Percentiles rank a stretch among this genome's conserved stretches.
These are phyloP conservation scores for Drosophila littoralis DNA, from an alignment of 1,140 invertebrate genomes.

Conservation along the genomic window DNA sequence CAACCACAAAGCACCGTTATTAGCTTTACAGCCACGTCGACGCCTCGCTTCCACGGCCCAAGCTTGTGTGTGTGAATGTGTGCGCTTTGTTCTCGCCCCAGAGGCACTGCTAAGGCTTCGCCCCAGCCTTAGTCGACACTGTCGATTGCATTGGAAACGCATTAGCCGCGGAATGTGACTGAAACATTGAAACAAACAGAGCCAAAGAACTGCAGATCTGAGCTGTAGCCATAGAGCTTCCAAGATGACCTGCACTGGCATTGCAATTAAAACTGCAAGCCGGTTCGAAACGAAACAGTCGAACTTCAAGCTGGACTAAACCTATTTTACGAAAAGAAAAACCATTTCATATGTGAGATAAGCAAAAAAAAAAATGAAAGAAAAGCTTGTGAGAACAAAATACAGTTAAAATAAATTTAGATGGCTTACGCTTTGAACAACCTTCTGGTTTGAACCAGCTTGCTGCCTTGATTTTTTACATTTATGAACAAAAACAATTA, in stretches of 20 bases:
- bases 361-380: no score
- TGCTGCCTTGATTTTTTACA: no score
- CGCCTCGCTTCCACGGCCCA: neutral
- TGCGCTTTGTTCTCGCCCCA: slow-evolving; percentile 63
- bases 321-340: no score
- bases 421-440: no score
- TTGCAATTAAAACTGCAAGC: neutral
- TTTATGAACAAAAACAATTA: no score
- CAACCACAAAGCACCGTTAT: slow-evolving; percentile 75
- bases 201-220: neutral
- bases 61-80: slow-evolving; percentile 53
- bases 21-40: slow-evolving; percentile 19
- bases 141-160: slow-evolving; percentile 64
- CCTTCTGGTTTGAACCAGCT: no score
- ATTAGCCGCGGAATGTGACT: slow-evolving; percentile 69
- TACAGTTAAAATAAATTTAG: no score
- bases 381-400: no score
- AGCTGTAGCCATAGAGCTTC: neutral
- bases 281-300: neutral
- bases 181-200: slow-evolving; percentile 21
- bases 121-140: slow-evolving; percentile 9
- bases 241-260: slow-evolving; percentile 5
- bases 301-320: neutral
- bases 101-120: slow-evolving; percentile 59
- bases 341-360: no score